Conservation (phyloP, 2,797 vertebrate genomes). For the Mycteria americana region DNA sequence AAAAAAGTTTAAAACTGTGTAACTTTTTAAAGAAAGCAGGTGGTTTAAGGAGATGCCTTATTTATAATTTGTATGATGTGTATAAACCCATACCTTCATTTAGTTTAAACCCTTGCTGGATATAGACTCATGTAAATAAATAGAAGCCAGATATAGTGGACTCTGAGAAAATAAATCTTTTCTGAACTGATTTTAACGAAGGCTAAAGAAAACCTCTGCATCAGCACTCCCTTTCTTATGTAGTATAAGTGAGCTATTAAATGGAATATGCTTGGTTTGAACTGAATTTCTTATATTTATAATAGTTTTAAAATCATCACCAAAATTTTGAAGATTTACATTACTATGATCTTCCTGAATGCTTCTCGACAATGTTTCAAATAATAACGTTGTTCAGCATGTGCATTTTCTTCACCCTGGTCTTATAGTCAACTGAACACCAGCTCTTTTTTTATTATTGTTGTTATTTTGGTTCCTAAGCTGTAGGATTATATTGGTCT, state of each 20-base stretch:
- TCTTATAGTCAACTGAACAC: background rate
- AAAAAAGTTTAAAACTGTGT: background rate
- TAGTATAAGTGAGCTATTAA: background rate
- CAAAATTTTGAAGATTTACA: background rate
- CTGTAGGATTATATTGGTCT: background rate
- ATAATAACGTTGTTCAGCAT: background rate
- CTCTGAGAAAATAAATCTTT: slow-evolving; percentile 16
- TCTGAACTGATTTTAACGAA: background rate
- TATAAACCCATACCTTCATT: slow-evolving; percentile 11
- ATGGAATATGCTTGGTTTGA: background rate
- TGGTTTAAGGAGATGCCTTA: background rate
- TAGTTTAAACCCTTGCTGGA: background rate
- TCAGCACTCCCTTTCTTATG: background rate
- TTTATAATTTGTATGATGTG: background rate
- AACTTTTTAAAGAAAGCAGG: background rate
- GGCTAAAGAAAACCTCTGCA: background rate
- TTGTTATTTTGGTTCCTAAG: background rate
- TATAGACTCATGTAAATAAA: slow-evolving; percentile 36
- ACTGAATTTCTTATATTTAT: background rate
- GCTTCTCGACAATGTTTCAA: background rate
- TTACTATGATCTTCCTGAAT: background rate
- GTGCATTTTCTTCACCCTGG: background rate
- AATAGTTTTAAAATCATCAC: background rate
- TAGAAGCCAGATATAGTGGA: background rate
- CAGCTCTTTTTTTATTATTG: background rate